Percentiles rank a stretch among this genome's conserved stretches.
phyloP scores from a whole-genome alignment of 2,113 vertebrate species.

The Hemiprocne comata region DNA sequence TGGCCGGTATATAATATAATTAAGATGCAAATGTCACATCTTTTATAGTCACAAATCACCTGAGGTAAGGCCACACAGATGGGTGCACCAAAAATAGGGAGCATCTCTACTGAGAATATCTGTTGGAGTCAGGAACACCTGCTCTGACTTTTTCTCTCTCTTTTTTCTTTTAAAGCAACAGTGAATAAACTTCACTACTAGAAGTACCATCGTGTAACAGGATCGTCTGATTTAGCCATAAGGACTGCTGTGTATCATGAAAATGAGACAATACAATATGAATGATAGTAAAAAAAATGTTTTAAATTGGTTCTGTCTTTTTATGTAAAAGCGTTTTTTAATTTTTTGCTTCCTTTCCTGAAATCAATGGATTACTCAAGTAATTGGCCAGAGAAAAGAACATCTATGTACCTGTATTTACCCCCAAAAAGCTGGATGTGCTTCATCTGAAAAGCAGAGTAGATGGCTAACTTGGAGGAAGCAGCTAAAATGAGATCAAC shows the following conservation, averaged over 20 bases:
- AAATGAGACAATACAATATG: background rate
- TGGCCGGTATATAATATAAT: conserved; percentile 11
- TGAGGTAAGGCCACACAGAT: conserved; percentile 15
- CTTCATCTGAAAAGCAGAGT: background rate
- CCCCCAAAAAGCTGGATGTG: background rate
- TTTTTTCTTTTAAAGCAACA: background rate
- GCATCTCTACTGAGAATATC: background rate
- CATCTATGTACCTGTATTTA: background rate
- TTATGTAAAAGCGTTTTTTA: background rate
- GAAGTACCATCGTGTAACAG: background rate
- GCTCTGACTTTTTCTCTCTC: background rate
- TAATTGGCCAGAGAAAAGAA: background rate
- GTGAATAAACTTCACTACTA: background rate
- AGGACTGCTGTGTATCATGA: background rate
- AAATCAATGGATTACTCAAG: background rate
- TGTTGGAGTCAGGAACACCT: conserved; percentile 4
- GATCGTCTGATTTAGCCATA: background rate
- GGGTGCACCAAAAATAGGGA: background rate
- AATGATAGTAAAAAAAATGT: background rate
- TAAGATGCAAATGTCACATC: conserved; percentile 32
- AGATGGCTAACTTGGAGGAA: background rate
- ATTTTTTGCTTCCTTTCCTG: background rate
- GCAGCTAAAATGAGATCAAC: background rate
- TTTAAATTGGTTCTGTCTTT: background rate
- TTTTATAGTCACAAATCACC: conserved; percentile 54